Percentiles rank a stretch among this genome's conserved stretches.
phyloP scores from a whole-genome alignment of 2,797 vertebrate genomes.

The Poecilia gillii region DNA sequence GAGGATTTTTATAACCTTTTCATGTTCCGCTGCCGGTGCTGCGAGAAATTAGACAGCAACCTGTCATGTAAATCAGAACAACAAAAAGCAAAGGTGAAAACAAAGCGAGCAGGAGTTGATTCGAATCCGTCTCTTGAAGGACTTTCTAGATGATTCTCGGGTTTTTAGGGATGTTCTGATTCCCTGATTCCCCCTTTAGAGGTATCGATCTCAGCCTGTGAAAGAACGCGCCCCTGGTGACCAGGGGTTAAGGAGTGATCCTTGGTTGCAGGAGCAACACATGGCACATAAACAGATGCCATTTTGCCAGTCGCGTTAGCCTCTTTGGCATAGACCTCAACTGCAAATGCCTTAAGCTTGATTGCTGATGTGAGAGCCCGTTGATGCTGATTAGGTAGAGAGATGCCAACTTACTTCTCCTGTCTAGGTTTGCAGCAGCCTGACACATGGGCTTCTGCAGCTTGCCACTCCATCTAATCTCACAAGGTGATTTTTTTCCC shows the following conservation, averaged over 20 bases:
- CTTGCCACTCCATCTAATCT: slow-evolving; percentile 17
- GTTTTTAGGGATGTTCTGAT: slow-evolving; percentile 58
- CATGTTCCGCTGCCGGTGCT: slow-evolving; percentile 27
- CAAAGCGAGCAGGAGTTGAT: slow-evolving; percentile 24
- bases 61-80: slow-evolving; percentile 68
- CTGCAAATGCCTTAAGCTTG: slow-evolving; percentile 51
- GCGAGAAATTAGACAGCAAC: slow-evolving; percentile 66
- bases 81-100: slow-evolving; percentile 63
- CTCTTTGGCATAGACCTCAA: slow-evolving; percentile 51
- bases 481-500: slow-evolving; percentile 17
- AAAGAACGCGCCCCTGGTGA: slow-evolving; percentile 68
- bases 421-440: slow-evolving; percentile 29
- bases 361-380: slow-evolving; percentile 52
- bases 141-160: slow-evolving; percentile 38
- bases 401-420: slow-evolving; percentile 49
- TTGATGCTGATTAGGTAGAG: slow-evolving; percentile 45
- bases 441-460: slow-evolving; percentile 13
- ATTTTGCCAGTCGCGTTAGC: slow-evolving; percentile 50
- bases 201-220: slow-evolving; percentile 74
- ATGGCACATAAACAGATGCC: slow-evolving; percentile 51
- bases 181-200: slow-evolving; percentile 72
- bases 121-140: slow-evolving; percentile 33
- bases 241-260: slow-evolving; percentile 56
- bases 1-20: slow-evolving; percentile 72
- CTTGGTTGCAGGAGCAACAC: slow-evolving; percentile 65